Conservation (phyloP, 1,140 invertebrate species). For the Metaphire vulgaris region DNA sequence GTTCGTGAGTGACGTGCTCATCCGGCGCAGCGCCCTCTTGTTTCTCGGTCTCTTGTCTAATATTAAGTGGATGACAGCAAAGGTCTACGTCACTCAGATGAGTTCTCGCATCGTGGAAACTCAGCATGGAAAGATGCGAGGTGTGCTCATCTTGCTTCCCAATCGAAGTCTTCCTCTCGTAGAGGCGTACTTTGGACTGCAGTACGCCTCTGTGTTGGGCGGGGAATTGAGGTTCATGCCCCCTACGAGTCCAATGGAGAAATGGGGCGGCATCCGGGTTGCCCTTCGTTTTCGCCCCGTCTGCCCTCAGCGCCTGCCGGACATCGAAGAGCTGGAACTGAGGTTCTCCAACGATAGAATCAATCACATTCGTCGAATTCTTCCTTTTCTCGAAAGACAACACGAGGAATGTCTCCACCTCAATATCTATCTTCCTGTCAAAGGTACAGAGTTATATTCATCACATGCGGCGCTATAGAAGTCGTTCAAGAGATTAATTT, state of each 20-base stretch:
- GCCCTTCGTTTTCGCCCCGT: slow-evolving; percentile 12
- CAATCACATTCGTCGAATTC: slow-evolving; percentile 26
- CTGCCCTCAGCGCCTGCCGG: slow-evolving; percentile 27
- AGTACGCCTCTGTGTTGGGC: slow-evolving; percentile 26
- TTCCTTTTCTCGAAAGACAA: slow-evolving; percentile 28
- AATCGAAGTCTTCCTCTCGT: not conserved
- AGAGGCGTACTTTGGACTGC: slow-evolving; percentile 24
- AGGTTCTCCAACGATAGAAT: slow-evolving; percentile 13
- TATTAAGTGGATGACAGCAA: not conserved
- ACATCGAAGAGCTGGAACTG: slow-evolving; percentile 7
- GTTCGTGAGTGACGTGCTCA: too few species aligned
- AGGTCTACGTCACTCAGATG: not conserved
- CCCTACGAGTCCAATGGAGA: slow-evolving; percentile 22
- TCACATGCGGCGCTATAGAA: too few species aligned
- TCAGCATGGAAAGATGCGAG: not conserved
- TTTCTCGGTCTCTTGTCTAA: not conserved
- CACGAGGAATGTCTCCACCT: slow-evolving; percentile 33
- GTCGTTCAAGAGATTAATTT: too few species aligned
- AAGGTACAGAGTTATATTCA: too few species aligned
- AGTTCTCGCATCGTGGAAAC: not conserved
- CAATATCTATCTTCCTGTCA: slow-evolving; percentile 31
- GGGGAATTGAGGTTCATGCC: slow-evolving; percentile 29
- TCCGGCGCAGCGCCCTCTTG: not conserved
- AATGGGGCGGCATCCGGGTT: slow-evolving; percentile 15
- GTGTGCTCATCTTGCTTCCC: not conserved